These are phyloP conservation scores for Ips typographus DNA, from an alignment of 1,140 invertebrate genomes.

Conservation along the genomic window DNA sequence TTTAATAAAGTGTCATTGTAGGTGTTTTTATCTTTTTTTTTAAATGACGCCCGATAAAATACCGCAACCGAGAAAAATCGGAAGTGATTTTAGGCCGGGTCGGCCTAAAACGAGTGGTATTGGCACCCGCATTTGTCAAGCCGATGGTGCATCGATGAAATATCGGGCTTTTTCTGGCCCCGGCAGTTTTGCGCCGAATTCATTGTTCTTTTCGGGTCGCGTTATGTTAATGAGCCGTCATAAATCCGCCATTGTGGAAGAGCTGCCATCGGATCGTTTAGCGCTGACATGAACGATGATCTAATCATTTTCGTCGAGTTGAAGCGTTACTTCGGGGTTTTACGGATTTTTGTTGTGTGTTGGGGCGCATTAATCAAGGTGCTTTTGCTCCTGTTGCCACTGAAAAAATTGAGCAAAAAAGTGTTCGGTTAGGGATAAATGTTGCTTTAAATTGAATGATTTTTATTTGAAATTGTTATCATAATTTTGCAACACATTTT, in stretches of 20 bases:
- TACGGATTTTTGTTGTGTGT: conserved; percentile 4
- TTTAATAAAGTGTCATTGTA: too few relatives aligned
- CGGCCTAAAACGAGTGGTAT: conserved; percentile 41
- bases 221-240: conserved; percentile 35
- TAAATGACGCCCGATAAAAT: neutral
- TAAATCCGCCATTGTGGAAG: conserved; percentile 34
- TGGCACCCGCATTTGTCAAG: conserved; percentile 46
- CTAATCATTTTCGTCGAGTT: conserved; percentile 23
- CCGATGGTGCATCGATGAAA: conserved; percentile 44
- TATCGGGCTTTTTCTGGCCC: conserved; percentile 38
- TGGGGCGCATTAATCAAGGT: neutral
- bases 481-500: too few relatives aligned
- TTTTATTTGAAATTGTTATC: too few relatives aligned
- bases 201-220: conserved; percentile 35
- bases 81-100: conserved; percentile 42
- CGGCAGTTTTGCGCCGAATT: conserved; percentile 32
- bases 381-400: neutral
- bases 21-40: too few relatives aligned
- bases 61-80: conserved; percentile 33
- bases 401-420: too few relatives aligned
- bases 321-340: conserved; percentile 4
- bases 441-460: too few relatives aligned
- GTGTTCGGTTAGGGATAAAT: too few relatives aligned
- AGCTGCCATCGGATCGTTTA: conserved; percentile 27
- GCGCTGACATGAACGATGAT: conserved; percentile 31